Conservation (phyloP, 2,113 vertebrate genomes). For the Colistium nudipinnis region DNA sequence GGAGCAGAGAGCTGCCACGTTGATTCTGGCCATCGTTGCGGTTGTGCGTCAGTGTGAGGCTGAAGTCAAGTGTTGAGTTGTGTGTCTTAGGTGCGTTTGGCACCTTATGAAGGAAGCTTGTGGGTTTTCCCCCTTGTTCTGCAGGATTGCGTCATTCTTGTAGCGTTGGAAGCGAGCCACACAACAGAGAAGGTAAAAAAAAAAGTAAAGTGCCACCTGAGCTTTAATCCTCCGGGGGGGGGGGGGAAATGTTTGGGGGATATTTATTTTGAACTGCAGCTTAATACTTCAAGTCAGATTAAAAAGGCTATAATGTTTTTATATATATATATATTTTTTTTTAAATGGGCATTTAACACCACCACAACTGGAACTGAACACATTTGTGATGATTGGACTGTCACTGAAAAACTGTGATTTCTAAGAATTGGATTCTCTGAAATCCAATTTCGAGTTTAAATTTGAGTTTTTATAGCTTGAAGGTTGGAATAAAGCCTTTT, state of each 20-base stretch:
- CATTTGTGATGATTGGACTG: too few species aligned
- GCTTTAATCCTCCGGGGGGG: background rate
- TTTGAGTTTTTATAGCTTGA: too few species aligned
- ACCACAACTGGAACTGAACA: too few species aligned
- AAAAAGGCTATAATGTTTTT: background rate
- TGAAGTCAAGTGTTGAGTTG: background rate
- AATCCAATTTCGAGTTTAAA: too few species aligned
- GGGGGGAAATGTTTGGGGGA: too few species aligned
- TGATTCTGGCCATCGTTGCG: too few species aligned
- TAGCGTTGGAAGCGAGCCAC: background rate
- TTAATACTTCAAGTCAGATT: background rate
- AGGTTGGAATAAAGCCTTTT: too few species aligned
- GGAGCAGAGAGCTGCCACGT: conserved; percentile 22
- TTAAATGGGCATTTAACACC: too few species aligned
- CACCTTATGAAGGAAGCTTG: conserved; percentile 4
- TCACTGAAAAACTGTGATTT: too few species aligned
- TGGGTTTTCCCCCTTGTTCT: conserved; percentile 24
- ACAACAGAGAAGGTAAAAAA: background rate
- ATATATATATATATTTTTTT: too few species aligned
- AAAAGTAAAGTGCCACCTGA: fast-evolving
- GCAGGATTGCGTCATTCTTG: background rate
- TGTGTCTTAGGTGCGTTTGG: background rate
- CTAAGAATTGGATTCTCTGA: too few species aligned
- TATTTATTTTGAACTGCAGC: too few species aligned
- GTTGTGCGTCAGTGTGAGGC: background rate